These are phyloP conservation scores for Sarcophaga subvicina DNA, from an alignment of 2,888 invertebrate species.

Conservation along the genomic window DNA sequence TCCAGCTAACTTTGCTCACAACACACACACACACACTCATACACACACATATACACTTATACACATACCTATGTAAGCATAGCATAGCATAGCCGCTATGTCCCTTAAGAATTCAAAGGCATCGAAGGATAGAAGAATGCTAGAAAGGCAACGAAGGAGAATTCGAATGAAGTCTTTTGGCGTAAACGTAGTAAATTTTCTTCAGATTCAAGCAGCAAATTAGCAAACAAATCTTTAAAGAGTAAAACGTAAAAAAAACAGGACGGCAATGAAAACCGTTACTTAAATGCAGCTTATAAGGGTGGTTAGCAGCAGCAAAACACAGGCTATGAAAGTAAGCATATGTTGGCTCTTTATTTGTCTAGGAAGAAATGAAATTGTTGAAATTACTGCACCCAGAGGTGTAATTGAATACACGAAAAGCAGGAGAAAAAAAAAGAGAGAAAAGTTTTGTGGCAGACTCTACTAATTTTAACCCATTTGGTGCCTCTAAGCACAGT, in stretches of 20 bases:
- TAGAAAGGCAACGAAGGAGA: slow-evolving; percentile 24
- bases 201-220: slow-evolving; percentile 66
- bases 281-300: slow-evolving; percentile 1
- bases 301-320: neutral
- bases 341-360: slow-evolving; percentile 29
- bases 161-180: slow-evolving; percentile 51
- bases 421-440: neutral
- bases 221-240: slow-evolving; percentile 66
- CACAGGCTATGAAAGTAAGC: slow-evolving; percentile 16
- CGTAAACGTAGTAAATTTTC: slow-evolving; percentile 65
- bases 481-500: too few species aligned
- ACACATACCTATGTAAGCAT: too few species aligned
- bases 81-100: too few species aligned
- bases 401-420: slow-evolving; percentile 79
- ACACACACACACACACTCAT: neutral
- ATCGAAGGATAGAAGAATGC: slow-evolving; percentile 32
- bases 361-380: slow-evolving; percentile 52
- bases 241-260: slow-evolving; percentile 23
- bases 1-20: neutral
- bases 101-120: neutral
- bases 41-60: neutral
- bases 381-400: slow-evolving; percentile 79
- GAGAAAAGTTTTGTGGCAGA: neutral
- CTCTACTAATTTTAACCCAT: too few species aligned
- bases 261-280: neutral